These are phyloP conservation scores for Eucera pruinosa DNA, from an alignment of 2,888 invertebrate genomes.

Conservation along the genomic window DNA sequence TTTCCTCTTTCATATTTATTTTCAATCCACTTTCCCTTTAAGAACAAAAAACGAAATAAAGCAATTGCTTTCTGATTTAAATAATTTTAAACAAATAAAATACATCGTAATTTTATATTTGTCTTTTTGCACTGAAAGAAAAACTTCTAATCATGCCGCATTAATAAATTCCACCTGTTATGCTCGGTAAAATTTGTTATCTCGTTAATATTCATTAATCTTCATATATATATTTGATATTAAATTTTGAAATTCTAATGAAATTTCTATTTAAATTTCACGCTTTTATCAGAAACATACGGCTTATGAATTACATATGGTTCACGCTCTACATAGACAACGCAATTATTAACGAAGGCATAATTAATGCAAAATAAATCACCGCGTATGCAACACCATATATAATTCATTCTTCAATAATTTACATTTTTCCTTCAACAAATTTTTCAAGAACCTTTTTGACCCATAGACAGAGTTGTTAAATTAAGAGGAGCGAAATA, in stretches of 20 bases:
- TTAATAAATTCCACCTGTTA: neutral
- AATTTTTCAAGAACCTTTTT: neutral
- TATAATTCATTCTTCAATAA: slow-evolving; percentile 6
- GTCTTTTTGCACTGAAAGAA: neutral
- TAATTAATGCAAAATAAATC: slow-evolving; percentile 3
- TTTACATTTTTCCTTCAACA: neutral
- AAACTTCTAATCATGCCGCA: neutral
- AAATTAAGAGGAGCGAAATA: neutral
- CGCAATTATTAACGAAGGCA: neutral
- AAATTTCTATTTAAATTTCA: neutral
- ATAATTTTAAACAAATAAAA: too few species aligned
- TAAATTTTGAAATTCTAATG: neutral
- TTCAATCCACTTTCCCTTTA: neutral
- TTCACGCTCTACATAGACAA: neutral
- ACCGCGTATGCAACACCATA: neutral
- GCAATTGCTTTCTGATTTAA: too few species aligned
- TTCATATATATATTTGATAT: too few species aligned
- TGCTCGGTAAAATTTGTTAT: neutral
- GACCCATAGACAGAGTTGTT: slow-evolving; percentile 7
- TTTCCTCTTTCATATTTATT: neutral
- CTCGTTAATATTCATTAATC: neutral
- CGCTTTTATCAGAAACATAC: neutral
- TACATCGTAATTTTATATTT: too few species aligned
- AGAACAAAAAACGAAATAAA: too few species aligned
- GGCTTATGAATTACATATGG: slow-evolving; percentile 5